Evolutionary conservation across 2,888 invertebrate genomes (phyloP).

Genomic region (Imbricaverruca yamaguchii): DNA sequence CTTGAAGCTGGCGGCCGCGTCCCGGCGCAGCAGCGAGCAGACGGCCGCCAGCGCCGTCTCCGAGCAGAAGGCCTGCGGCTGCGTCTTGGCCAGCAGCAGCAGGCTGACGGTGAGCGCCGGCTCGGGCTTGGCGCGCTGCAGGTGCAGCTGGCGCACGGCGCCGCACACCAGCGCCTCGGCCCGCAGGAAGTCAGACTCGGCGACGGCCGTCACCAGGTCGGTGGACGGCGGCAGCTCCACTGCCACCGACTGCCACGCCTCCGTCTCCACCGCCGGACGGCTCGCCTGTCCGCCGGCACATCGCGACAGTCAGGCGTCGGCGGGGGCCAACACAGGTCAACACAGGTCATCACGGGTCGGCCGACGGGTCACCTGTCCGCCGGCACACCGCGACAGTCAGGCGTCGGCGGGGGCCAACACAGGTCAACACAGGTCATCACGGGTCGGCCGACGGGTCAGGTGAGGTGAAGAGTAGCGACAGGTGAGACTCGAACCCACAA

Average conservation of each 20-base stretch:
- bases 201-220: slow-evolving; percentile 4
- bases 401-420: no score
- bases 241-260: slow-evolving; percentile 12
- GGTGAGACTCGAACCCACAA: no score
- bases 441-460: no score
- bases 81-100: slow-evolving; percentile 69
- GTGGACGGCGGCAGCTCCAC: slow-evolving; percentile 1
- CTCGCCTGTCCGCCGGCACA: no score
- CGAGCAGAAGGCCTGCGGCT: slow-evolving; percentile 52
- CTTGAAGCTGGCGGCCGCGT: slow-evolving; percentile 54
- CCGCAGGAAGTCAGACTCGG: slow-evolving; percentile 56
- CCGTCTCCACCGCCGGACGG: not conserved
- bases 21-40: slow-evolving; percentile 71
- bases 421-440: no score
- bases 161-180: slow-evolving; percentile 78
- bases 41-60: slow-evolving; percentile 49
- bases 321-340: no score
- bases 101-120: slow-evolving; percentile 67
- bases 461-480: no score
- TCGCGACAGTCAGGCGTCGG: no score
- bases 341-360: no score
- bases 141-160: slow-evolving; percentile 64
- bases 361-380: no score
- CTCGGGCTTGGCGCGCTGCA: slow-evolving; percentile 74
- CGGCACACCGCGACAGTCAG: no score